A percentile compares a stretch with the other conserved stretches of the same genome.
These are phyloP conservation scores for Dasyurus viverrinus DNA, from an alignment of 2,113 vertebrate species.

Conservation along the genomic window DNA sequence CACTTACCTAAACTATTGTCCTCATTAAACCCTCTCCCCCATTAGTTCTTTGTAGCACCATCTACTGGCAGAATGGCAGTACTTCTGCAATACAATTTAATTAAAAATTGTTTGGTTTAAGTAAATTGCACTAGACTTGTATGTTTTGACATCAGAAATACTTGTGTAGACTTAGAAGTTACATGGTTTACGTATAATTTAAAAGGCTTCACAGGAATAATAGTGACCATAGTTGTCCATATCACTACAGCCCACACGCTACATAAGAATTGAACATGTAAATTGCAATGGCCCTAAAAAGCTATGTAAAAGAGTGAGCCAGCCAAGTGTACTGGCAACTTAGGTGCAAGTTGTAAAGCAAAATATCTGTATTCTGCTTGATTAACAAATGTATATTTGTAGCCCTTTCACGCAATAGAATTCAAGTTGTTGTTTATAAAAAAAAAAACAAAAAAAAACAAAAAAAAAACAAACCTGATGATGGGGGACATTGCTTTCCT, in stretches of 20 bases:
- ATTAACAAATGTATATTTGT: conserved; percentile 87
- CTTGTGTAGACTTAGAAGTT: conserved; percentile 72
- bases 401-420: conserved; percentile 86
- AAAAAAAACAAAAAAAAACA: conserved; percentile 61
- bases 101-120: conserved; percentile 62
- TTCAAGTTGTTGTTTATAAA: conserved; percentile 86
- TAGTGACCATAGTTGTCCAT: conserved; percentile 43
- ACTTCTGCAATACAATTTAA: conserved; percentile 67
- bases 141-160: conserved; percentile 64
- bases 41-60: conserved; percentile 78
- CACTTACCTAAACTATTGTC: conserved; percentile 75
- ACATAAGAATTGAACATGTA: conserved; percentile 68
- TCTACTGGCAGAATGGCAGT: conserved; percentile 82
- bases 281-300: conserved; percentile 68
- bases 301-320: conserved; percentile 78
- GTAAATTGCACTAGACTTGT: conserved; percentile 69
- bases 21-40: conserved; percentile 69
- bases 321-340: conserved; percentile 78
- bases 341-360: conserved; percentile 87
- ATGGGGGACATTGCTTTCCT: conserved; percentile 85
- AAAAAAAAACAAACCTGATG: conserved; percentile 76
- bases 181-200: conserved; percentile 63
- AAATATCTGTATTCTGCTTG: conserved; percentile 86
- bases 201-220: conserved; percentile 72
- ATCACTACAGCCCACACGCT: conserved; percentile 69